A percentile compares a stretch with the other conserved stretches of the same genome.
phyloP scores from a whole-genome alignment of 1,140 invertebrate genomes.

The Pissodes strobi region DNA sequence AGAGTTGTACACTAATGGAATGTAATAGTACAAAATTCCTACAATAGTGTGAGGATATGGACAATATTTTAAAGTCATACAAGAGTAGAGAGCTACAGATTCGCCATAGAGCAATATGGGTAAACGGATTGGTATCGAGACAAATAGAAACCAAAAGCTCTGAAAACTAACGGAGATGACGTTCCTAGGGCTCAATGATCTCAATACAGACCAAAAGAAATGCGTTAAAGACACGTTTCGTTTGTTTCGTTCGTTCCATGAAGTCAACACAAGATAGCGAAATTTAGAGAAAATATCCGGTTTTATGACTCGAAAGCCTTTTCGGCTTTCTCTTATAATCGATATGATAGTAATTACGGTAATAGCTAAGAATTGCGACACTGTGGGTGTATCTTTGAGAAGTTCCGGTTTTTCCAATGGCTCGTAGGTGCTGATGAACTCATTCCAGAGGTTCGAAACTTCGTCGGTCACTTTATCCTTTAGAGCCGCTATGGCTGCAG shows the following conservation, averaged over 20 bases:
- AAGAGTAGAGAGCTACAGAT: conserved; percentile 53
- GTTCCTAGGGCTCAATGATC: conserved; percentile 57
- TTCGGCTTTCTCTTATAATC: conserved; percentile 62
- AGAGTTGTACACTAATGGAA: conserved; percentile 63
- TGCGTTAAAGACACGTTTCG: conserved; percentile 58
- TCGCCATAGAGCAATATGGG: conserved; percentile 57
- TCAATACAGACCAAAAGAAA: conserved; percentile 53
- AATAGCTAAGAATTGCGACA: conserved; percentile 65
- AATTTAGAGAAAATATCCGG: conserved; percentile 45
- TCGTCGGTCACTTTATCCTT: conserved; percentile 69
- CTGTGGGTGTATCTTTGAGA: conserved; percentile 63
- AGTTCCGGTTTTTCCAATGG: conserved; percentile 71
- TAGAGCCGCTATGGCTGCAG: conserved; percentile 67
- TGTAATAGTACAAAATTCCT: conserved; percentile 59
- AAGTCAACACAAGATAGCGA: conserved; percentile 53
- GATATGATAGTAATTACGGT: conserved; percentile 63
- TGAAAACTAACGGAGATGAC: conserved; percentile 47
- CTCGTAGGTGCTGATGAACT: conserved; percentile 77
- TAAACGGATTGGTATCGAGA: conserved; percentile 52
- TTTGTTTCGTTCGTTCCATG: conserved; percentile 54
- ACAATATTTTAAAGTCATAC: conserved; percentile 52
- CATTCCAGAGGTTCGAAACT: conserved; percentile 76
- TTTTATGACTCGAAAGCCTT: conserved; percentile 51
- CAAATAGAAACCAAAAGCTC: conserved; percentile 50
- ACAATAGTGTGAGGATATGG: conserved; percentile 56